phyloP scores from a whole-genome alignment of 1,140 invertebrate species.

The Drosophila grimshawi region DNA sequence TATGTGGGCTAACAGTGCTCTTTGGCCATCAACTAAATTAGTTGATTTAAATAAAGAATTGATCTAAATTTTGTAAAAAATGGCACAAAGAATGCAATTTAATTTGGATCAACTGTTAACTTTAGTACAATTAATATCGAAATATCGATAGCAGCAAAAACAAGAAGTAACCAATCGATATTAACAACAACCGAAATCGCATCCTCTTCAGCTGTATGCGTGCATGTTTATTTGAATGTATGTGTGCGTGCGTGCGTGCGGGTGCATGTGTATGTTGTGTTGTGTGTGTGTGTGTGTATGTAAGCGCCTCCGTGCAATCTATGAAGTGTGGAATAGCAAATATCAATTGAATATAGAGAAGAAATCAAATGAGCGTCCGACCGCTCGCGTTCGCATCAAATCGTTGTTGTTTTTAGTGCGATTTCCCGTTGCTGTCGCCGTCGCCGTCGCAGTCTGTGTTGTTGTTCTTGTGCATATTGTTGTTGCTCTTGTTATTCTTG shows the following conservation, averaged over 20 bases:
- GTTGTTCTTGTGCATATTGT: constrained; percentile 9
- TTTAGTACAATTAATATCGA: not conserved
- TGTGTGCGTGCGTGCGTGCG: constrained; percentile 17
- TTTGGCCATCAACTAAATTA: not conserved
- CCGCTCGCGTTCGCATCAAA: constrained; percentile 27
- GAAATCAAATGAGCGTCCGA: constrained; percentile 36
- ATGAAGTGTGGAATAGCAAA: constrained; percentile 50
- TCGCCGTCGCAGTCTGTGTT: constrained; percentile 1
- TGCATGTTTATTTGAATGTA: constrained; percentile 16
- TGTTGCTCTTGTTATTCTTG: constrained; percentile 8
- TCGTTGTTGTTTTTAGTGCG: constrained; percentile 23
- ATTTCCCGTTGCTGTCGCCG: constrained; percentile 21
- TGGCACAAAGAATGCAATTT: no score
- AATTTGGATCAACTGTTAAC: not conserved
- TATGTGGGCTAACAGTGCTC: constrained; percentile 6
- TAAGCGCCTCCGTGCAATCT: constrained; percentile 49
- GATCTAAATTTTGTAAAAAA: not conserved
- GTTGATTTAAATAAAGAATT: not conserved
- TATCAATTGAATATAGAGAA: constrained; percentile 52
- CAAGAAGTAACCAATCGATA: constrained; percentile 7
- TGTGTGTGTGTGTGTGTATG: constrained; percentile 23
- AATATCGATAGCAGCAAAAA: constrained; percentile 13
- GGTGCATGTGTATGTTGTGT: constrained; percentile 2
- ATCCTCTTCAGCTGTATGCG: constrained; percentile 39
- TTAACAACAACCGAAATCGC: constrained; percentile 26